phyloP scores from a whole-genome alignment of 2,113 vertebrate genomes.

The Syrmaticus mikado region DNA sequence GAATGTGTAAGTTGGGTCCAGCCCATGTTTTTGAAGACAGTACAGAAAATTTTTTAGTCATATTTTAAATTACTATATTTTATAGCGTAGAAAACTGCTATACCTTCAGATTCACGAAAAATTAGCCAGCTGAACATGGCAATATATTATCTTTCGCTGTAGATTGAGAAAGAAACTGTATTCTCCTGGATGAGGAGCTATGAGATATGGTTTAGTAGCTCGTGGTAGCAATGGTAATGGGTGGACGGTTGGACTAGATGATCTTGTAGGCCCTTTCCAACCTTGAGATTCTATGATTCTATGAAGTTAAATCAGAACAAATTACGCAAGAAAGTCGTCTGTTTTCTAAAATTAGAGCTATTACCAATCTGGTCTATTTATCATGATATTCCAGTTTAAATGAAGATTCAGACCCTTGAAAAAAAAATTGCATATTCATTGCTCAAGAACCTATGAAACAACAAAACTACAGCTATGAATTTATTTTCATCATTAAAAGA shows the following conservation, averaged over 20 bases:
- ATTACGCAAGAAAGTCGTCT: neutral
- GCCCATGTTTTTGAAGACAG: neutral
- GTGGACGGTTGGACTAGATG: too few relatives aligned
- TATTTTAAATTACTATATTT: neutral
- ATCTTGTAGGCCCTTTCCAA: too few relatives aligned
- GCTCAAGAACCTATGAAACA: neutral
- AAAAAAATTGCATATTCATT: neutral
- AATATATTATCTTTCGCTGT: neutral
- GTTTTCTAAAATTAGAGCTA: neutral
- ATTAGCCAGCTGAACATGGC: neutral
- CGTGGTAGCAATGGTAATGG: too few relatives aligned
- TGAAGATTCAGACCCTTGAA: neutral
- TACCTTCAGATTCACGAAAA: neutral
- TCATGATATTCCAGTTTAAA: conserved; percentile 3
- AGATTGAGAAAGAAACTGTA: neutral
- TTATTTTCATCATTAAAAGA: neutral
- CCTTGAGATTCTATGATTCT: too few relatives aligned
- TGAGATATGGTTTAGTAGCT: too few relatives aligned
- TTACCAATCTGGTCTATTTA: neutral
- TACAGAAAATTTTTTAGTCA: neutral
- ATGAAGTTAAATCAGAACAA: neutral
- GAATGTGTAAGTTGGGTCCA: neutral
- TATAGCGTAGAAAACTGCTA: neutral
- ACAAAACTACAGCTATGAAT: neutral
- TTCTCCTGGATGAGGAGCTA: too few relatives aligned